Base-by-base conservation (phyloP, 2,888 invertebrate genomes). In the Athalia cordata region DNA sequence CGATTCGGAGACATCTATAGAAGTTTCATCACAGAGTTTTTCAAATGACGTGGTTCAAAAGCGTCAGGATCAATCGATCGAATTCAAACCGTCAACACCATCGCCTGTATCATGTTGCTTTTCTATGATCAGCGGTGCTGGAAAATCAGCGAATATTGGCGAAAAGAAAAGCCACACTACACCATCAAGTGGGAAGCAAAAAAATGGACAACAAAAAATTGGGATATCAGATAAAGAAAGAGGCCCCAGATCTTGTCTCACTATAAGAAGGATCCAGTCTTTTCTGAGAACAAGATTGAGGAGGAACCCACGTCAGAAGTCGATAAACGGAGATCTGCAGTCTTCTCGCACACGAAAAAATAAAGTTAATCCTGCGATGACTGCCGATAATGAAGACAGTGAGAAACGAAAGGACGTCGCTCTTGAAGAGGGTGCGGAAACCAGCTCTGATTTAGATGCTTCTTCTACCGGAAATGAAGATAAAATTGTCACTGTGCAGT, bases 101-200 rank as follows among this genome's bases (percentile, higher is more conserved):
- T 89, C 89, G 13, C 89, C 89, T 1, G 89, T 89, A 0, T 89
- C 89, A 5, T 90, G 89, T 68, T 90, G 89, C 67, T 90, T 89
- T 75, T 87, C 88, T 5, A 86, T 89, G 0, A 86, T 87, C 68
- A 85, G 83, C 64, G 77, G 29, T 29, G 29, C 29, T 29, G 29
- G 83, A 13, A 78, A 85, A 49, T 67, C 83, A 8, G 61, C 81
- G 0, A 82, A 81, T 80, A 47, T 76, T 11, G n/a, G 29, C 29
- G 29, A 29, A 29, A 29, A 29, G 29, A 29, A 29, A 29, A 29
- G 11, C 55, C 55, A 55, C 55, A 11, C 55, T 9, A 9, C 55
- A n/a, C 6, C n/a, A 7, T 7, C 55, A 9, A 11, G 4, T 29
- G 29, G 13, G 9, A 72, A 59, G 29, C 47, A 59, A 13, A 72